phyloP scores from a whole-genome alignment of 2,797 vertebrate genomes.

The Cygnus olor region DNA sequence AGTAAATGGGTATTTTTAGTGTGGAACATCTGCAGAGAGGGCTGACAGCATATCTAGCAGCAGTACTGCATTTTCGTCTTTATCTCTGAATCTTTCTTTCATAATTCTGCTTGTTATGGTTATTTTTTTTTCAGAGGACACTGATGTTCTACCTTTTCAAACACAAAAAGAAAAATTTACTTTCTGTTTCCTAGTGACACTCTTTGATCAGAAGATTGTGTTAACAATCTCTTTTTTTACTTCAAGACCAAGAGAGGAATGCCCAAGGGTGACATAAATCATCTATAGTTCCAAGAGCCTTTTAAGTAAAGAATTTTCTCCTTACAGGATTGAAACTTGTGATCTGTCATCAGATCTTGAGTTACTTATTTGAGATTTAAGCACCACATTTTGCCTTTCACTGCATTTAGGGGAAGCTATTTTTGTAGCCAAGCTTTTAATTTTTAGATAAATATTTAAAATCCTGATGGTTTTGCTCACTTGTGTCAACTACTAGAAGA shows the following conservation, averaged over 20 bases:
- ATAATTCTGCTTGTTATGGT: neutral
- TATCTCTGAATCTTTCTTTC: neutral
- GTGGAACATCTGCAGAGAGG: neutral
- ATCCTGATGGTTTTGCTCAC: neutral
- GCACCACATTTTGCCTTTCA: neutral
- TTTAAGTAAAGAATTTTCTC: constrained; percentile 29
- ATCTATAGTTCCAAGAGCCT: neutral
- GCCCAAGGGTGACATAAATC: constrained; percentile 42
- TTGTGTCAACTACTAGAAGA: neutral
- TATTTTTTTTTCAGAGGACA: neutral
- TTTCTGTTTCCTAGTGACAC: neutral
- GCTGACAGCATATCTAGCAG: neutral
- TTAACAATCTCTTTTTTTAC: constrained; percentile 44
- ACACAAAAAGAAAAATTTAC: neutral
- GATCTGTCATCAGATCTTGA: constrained; percentile 13
- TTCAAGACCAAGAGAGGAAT: neutral
- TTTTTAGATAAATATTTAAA: neutral
- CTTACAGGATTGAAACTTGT: neutral
- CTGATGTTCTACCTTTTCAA: constrained; percentile 35
- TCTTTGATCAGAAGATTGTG: constrained; percentile 51
- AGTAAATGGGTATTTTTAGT: neutral
- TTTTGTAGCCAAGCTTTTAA: neutral
- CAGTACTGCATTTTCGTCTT: neutral
- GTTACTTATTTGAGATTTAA: neutral
- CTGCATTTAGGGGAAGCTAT: neutral